These are phyloP conservation scores for Oreortyx pictus DNA, from an alignment of 2,797 vertebrate species.

Conservation along the genomic window DNA sequence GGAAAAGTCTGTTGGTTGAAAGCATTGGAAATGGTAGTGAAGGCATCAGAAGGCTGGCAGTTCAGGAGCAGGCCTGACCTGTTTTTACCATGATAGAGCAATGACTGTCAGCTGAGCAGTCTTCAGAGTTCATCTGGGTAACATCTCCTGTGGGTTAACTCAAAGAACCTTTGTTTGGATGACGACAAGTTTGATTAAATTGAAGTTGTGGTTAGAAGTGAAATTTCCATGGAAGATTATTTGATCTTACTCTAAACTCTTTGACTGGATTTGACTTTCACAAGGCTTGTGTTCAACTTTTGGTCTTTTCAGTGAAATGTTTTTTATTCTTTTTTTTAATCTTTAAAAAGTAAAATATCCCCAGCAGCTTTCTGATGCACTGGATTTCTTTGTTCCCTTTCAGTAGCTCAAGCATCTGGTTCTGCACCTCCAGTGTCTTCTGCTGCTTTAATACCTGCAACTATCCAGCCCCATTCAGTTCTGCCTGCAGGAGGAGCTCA, in stretches of 20 bases:
- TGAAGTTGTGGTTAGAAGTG: neutral
- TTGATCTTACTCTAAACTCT: neutral
- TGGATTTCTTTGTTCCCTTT: slow-evolving; percentile 28
- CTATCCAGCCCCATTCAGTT: slow-evolving; percentile 80
- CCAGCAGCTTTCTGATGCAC: neutral
- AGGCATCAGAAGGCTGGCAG: neutral
- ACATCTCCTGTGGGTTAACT: neutral
- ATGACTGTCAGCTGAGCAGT: neutral
- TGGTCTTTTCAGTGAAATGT: neutral
- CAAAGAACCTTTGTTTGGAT: neutral
- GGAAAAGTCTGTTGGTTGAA: neutral
- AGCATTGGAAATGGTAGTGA: neutral
- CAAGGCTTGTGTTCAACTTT: neutral
- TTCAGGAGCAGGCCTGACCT: neutral
- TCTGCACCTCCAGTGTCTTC: slow-evolving; percentile 74
- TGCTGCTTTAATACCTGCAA: slow-evolving; percentile 85
- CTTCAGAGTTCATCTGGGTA: neutral
- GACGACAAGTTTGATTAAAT: neutral
- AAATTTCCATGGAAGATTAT: neutral
- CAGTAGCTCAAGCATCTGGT: slow-evolving; percentile 79
- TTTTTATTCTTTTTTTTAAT: too few relatives aligned
- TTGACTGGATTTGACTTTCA: neutral
- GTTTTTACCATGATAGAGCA: neutral
- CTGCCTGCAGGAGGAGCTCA: slow-evolving; percentile 80
- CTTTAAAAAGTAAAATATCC: neutral